Evolutionary conservation across 2,888 invertebrate species (phyloP), one percentile per base, ranked within the genome.

Genomic region (Gasteruption jaculator): DNA sequence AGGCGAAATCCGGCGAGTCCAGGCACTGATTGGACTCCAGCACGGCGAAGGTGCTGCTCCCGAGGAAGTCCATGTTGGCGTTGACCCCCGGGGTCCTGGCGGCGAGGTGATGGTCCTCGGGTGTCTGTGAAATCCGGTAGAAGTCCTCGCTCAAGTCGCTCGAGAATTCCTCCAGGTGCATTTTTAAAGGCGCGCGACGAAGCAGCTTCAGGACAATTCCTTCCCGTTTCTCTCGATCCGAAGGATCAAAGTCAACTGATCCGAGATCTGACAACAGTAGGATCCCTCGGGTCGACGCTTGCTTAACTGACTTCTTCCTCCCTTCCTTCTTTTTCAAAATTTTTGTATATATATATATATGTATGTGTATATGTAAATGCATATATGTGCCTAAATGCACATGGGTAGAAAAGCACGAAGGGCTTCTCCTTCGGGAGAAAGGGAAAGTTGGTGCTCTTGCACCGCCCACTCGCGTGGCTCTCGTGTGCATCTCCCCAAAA

Each of bases 381-480:
- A n/a, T n/a, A n/a, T n/a, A n/a, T n/a, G n/a, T n/a, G n/a, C n/a
- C n/a, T n/a, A n/a, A n/a, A n/a, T n/a, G n/a, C n/a, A n/a, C n/a
- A n/a, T n/a, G n/a, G n/a, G n/a, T n/a, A n/a, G n/a, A n/a, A n/a
- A n/a, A n/a, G n/a, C n/a, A n/a, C n/a, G n/a, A n/a, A n/a, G n/a
- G n/a, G n/a, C n/a, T n/a, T n/a, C n/a, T n/a, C n/a, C n/a, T n/a
- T n/a, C n/a, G n/a, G n/a, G n/a, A n/a, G n/a, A n/a, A n/a, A n/a
- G n/a, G n/a, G n/a, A n/a, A n/a, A n/a, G n/a, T n/a, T n/a, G n/a
- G n/a, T n/a, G n/a, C n/a, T n/a, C n/a, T 48, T 34, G 56, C 56
- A 43, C 59, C 61, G 60, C 61, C 59, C 56, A 61, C 58, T 61
- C 60, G 58, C 60, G 60, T 60, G 60, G 57, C 57, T 58, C 53